phyloP scores from a whole-genome alignment of 2,888 invertebrate genomes.

The Aspidiotus rigidus region DNA sequence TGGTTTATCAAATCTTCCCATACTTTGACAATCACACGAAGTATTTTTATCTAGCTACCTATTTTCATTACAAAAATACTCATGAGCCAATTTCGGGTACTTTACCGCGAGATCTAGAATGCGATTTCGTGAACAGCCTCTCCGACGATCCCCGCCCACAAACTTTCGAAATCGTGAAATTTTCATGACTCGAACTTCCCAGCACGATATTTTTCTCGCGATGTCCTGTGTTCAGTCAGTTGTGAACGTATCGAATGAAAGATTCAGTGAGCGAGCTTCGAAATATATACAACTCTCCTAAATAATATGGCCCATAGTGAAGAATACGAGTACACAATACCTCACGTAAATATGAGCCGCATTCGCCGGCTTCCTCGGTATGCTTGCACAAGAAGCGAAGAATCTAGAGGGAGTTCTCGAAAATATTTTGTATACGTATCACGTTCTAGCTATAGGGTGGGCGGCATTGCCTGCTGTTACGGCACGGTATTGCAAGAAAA shows the following conservation, averaged over 20 bases:
- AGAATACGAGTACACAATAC: background rate
- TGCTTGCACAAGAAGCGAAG: conserved; percentile 1
- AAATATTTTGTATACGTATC: conserved; percentile 31
- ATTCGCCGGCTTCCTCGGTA: background rate
- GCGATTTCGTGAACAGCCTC: too few species aligned
- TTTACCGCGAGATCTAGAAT: too few species aligned
- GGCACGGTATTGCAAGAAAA: conserved; percentile 28
- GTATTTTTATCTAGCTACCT: too few species aligned
- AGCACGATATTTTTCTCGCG: too few species aligned
- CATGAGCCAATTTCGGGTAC: too few species aligned
- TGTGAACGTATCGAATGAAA: background rate
- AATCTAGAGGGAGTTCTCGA: conserved; percentile 25
- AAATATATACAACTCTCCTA: background rate
- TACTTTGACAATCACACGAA: too few species aligned
- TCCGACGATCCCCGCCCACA: too few species aligned
- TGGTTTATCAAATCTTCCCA: too few species aligned
- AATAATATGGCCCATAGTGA: background rate
- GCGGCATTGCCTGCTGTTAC: conserved; percentile 18
- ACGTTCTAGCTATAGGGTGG: conserved; percentile 22
- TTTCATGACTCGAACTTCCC: too few species aligned
- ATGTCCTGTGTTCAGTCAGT: background rate
- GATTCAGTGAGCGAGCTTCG: conserved; percentile 1
- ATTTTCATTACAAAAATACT: too few species aligned
- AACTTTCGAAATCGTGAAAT: too few species aligned
- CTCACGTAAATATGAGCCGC: background rate